Percentiles rank a stretch among this genome's conserved stretches.
Evolutionary conservation across 2,113 vertebrate species (phyloP).

Genomic region (Leucosticte australis): DNA sequence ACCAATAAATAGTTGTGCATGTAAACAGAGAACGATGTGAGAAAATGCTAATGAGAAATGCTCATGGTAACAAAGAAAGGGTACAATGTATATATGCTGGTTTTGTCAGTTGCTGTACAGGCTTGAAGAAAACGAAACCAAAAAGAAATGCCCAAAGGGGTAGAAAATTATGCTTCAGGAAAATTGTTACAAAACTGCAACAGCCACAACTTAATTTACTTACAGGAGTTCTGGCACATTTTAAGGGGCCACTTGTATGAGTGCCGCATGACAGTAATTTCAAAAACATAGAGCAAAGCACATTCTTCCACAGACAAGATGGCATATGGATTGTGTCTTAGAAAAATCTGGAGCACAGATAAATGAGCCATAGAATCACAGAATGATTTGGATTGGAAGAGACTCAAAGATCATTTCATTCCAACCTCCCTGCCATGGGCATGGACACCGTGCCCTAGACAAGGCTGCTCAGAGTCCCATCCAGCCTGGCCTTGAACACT

Average conservation of each 20-base stretch:
- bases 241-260: not conserved
- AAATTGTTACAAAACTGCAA: not conserved
- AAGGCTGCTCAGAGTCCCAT: not conserved
- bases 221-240: not conserved
- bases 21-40: not conserved
- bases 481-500: not conserved
- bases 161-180: not conserved
- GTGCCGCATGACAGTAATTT: not conserved
- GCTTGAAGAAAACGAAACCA: not conserved
- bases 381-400: not conserved
- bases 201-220: not conserved
- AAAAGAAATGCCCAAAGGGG: not conserved
- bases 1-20: not conserved
- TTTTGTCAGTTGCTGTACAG: not conserved
- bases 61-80: not conserved
- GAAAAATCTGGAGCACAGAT: not conserved
- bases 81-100: not conserved
- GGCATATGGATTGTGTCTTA: not conserved
- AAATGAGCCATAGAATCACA: not conserved
- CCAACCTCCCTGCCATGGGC: too few species aligned
- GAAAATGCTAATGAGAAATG: not conserved
- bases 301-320: not conserved
- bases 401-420: not conserved
- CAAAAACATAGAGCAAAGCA: not conserved
- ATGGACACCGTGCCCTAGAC: not conserved